Base-by-base conservation (phyloP, 2,113 vertebrate species). In the Crotophaga sulcirostris region DNA sequence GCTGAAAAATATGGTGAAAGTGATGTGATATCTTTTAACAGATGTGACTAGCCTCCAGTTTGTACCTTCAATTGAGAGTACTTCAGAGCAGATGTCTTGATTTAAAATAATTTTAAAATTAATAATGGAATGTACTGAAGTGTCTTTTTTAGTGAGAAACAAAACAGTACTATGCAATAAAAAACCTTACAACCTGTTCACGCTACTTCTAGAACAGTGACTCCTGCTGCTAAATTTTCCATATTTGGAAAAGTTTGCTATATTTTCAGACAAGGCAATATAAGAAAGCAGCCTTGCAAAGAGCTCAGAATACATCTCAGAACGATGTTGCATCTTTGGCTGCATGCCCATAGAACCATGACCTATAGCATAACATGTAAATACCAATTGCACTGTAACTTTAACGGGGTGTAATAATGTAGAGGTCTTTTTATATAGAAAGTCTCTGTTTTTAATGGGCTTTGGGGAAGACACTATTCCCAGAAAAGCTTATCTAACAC, bases 51-150 rank as follows among this genome's bases (percentile, higher is more conserved):
- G 8, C 1, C 36, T 21, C 19, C 16, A 63, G 2, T 77, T 84
- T 77, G 56, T 28, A 75, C 12, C 26, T 89, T 82, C 78, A 59
- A 18, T 44, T 66, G 24, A n/a, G 55, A 89, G 33, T 68, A 52
- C 34, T 84, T 85, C 62, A 85, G 84, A 89, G 60, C 81, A 76
- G 40, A 52, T 3, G 1, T 44, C 74, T 68, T 85, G 33, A 88
- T 91, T 36, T 55, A 78, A 78, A 89, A 44, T 82, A 69, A 52
- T 78, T 86, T 91, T 31, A 20, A 94, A 90, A 85, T 89, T 87
- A 83, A 88, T 80, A 79, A 76, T 54, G 21, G 45, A 88, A 66
- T 45, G 45, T 18, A 25, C 11, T 60, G 40, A 87, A 68, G 56
- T 36, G 20, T 67, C 34, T 78, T 89, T 54, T 89, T 77, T 28